Conservation (phyloP, 1,140 invertebrate genomes). For the Drosophila parvula region DNA sequence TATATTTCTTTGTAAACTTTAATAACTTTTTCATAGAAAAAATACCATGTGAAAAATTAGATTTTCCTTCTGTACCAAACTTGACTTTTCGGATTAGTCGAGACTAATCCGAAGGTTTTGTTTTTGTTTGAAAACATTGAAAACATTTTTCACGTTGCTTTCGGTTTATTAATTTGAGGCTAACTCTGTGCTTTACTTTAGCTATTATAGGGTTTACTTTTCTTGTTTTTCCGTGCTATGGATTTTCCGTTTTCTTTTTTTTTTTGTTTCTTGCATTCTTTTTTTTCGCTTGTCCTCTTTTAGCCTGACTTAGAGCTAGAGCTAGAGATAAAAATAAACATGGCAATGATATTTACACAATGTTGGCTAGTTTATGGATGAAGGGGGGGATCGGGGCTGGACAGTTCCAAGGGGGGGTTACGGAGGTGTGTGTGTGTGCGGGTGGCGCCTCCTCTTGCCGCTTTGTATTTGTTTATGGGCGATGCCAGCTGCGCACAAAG, state of each 20-base stretch:
- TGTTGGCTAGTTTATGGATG: conserved; percentile 53
- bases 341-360: conserved; percentile 81
- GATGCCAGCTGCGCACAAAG: conserved; percentile 68
- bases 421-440: neutral
- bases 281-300: conserved; percentile 33
- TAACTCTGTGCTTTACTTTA: conserved; percentile 61
- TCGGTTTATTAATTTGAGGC: conserved; percentile 60
- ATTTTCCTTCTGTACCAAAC: conserved; percentile 33
- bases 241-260: conserved; percentile 24
- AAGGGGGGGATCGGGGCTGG: neutral
- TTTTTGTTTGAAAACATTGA: neutral
- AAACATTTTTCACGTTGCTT: conserved; percentile 20
- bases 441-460: conserved; percentile 47
- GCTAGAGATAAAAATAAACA: conserved; percentile 81
- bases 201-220: conserved; percentile 49
- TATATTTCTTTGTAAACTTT: conserved; percentile 35
- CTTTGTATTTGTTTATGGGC: conserved; percentile 79
- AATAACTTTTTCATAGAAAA: conserved; percentile 78
- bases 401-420: conserved; percentile 11
- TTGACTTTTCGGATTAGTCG: conserved; percentile 30
- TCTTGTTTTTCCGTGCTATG: conserved; percentile 41
- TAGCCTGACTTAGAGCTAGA: conserved; percentile 69
- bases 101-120: conserved; percentile 2
- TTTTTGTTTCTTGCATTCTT: conserved; percentile 16
- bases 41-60: conserved; percentile 59